These are phyloP conservation scores for Anabacerthia variegaticeps DNA, from an alignment of 2,797 vertebrate species.

Conservation along the genomic window DNA sequence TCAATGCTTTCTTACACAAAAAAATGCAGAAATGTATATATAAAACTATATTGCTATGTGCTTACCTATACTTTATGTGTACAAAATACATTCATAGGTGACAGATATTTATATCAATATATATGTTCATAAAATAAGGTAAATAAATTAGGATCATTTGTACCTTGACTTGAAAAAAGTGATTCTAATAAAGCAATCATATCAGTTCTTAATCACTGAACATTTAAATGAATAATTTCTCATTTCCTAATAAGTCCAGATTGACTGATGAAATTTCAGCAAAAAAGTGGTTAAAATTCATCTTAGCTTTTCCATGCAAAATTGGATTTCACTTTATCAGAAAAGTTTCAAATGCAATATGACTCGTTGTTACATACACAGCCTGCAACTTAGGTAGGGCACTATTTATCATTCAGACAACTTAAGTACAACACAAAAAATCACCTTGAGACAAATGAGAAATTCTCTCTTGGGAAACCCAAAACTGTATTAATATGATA, in stretches of 20 bases:
- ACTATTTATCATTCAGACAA: conserved; percentile 80
- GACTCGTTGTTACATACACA: conserved; percentile 64
- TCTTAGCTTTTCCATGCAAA: conserved; percentile 66
- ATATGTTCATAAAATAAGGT: background rate
- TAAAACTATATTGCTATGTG: background rate
- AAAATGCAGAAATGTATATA: background rate
- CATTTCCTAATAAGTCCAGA: conserved; percentile 49
- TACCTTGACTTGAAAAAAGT: background rate
- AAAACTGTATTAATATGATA: conserved; percentile 76
- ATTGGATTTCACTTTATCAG: conserved; percentile 75
- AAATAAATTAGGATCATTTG: background rate
- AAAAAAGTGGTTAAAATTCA: conserved; percentile 71
- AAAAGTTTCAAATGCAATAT: conserved; percentile 73
- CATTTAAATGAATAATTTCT: background rate
- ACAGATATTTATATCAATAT: background rate
- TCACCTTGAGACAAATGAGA: conserved; percentile 75
- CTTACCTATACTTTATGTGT: background rate
- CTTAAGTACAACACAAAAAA: conserved; percentile 71
- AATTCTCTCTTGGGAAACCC: conserved; percentile 67
- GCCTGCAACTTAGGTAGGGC: conserved; percentile 65
- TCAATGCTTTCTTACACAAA: background rate
- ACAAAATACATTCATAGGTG: background rate
- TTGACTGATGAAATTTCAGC: conserved; percentile 58
- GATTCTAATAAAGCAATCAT: background rate
- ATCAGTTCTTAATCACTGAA: background rate